Percentiles rank a stretch among this genome's conserved stretches.
Conservation (phyloP, 92 coral and sea anemone genomes). For the Parazoanthus darwini region DNA sequence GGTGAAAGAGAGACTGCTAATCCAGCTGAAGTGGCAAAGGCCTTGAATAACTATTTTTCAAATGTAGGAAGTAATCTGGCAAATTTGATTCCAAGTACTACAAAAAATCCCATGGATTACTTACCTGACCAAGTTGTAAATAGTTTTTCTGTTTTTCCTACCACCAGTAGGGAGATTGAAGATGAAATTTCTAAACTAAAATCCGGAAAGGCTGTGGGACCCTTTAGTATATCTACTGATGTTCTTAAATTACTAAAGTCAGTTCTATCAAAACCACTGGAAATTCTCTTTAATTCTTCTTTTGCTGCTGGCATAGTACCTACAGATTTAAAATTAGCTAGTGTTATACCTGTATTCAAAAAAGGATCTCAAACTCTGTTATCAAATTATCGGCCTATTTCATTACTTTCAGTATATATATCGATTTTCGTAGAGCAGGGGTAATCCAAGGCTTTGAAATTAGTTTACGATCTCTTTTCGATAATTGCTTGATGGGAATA, state of each 20-base stretch:
- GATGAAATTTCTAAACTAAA: neutral
- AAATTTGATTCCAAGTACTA: neutral
- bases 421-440: too few species aligned
- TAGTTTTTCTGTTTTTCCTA: constrained; percentile 19
- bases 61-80: constrained; percentile 19
- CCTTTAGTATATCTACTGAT: constrained; percentile 4
- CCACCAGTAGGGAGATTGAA: neutral
- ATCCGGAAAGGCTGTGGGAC: neutral
- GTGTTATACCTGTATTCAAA: too few species aligned
- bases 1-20: neutral
- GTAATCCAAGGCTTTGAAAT: too few species aligned
- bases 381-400: too few species aligned
- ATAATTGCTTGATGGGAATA: too few species aligned
- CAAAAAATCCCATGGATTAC: constrained; percentile 8
- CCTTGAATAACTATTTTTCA: constrained; percentile 33
- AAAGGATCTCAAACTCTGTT: neutral
- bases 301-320: too few species aligned
- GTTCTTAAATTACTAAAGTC: constrained; percentile 25
- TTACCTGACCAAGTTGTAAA: neutral
- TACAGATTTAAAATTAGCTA: too few species aligned
- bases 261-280: constrained; percentile 11
- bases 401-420: too few species aligned
- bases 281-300: constrained; percentile 23
- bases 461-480: too few species aligned
- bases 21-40: constrained; percentile 14